A percentile compares a stretch with the other conserved stretches of the same genome.
phyloP scores from a whole-genome alignment of 2,888 invertebrate species.

The Eurois occulta region DNA sequence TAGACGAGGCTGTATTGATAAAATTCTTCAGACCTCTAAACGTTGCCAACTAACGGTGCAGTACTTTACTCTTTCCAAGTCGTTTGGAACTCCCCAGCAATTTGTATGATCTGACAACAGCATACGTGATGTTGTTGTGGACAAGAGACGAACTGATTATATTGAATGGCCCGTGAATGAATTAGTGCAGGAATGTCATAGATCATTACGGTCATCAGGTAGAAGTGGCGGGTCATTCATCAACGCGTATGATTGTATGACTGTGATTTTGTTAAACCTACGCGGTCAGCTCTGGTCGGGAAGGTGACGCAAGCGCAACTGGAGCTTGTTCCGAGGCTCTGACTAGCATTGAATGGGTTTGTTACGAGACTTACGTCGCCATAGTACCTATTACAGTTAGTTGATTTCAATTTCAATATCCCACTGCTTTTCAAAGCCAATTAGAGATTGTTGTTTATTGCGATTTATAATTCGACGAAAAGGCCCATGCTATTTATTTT shows the following conservation, averaged over 20 bases:
- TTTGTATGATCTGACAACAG: constrained; percentile 51
- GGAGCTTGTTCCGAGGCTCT: constrained; percentile 21
- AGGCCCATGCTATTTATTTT: background rate
- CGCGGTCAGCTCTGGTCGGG: constrained; percentile 28
- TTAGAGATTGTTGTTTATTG: background rate
- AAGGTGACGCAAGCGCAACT: constrained; percentile 39
- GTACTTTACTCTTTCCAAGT: constrained; percentile 35
- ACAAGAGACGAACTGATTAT: constrained; percentile 50
- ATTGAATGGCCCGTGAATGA: constrained; percentile 51
- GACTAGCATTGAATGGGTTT: constrained; percentile 24
- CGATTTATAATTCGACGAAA: background rate
- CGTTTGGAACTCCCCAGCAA: constrained; percentile 46
- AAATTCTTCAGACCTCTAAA: constrained; percentile 50
- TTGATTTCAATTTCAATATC: constrained; percentile 26
- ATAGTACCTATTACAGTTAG: constrained; percentile 1
- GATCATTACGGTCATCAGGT: constrained; percentile 42
- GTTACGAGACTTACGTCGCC: constrained; percentile 5
- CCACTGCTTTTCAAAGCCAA: constrained; percentile 16
- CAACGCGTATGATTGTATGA: constrained; percentile 23
- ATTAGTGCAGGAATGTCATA: constrained; percentile 49
- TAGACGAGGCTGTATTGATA: constrained; percentile 48
- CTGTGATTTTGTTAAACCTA: constrained; percentile 24
- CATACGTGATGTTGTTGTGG: constrained; percentile 23
- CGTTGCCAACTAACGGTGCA: constrained; percentile 55
- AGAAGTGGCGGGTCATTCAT: constrained; percentile 45